These are phyloP conservation scores for Apteryx mantelli DNA, from an alignment of 2,113 vertebrate species.

Conservation along the genomic window DNA sequence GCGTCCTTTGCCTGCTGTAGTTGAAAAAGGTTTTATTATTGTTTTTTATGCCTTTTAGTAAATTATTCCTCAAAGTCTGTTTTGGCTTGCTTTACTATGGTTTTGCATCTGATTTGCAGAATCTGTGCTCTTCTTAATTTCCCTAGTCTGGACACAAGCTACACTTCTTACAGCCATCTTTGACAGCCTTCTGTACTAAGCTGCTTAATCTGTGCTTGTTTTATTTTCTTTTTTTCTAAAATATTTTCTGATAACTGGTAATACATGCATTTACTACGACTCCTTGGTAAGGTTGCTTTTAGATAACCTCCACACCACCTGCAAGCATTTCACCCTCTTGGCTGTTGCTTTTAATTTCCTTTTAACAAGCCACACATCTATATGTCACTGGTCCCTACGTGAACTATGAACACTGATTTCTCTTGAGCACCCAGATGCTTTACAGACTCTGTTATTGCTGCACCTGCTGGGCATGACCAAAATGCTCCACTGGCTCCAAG, in stretches of 20 bases:
- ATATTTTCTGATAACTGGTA: background rate
- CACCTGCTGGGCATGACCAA: background rate
- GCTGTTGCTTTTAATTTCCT: background rate
- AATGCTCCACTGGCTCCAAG: background rate
- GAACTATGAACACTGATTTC: background rate
- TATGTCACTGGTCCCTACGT: background rate
- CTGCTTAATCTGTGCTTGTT: background rate
- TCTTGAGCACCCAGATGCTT: background rate
- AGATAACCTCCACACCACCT: background rate
- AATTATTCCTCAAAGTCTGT: background rate
- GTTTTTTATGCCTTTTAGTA: background rate
- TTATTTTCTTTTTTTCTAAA: background rate
- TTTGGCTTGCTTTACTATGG: background rate
- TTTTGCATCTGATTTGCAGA: background rate
- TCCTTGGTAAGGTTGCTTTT: background rate
- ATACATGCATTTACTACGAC: background rate
- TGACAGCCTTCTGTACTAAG: background rate
- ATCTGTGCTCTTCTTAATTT: background rate
- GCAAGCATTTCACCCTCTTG: background rate
- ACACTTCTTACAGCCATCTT: background rate
- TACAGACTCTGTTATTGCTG: background rate
- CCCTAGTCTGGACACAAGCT: background rate
- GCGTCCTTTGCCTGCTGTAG: background rate
- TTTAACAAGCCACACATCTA: background rate
- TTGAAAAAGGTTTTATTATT: background rate